A percentile compares a stretch with the other conserved stretches of the same genome.
phyloP scores from a whole-genome alignment of 2,797 vertebrate genomes.

The Tiaroga cobitis region DNA sequence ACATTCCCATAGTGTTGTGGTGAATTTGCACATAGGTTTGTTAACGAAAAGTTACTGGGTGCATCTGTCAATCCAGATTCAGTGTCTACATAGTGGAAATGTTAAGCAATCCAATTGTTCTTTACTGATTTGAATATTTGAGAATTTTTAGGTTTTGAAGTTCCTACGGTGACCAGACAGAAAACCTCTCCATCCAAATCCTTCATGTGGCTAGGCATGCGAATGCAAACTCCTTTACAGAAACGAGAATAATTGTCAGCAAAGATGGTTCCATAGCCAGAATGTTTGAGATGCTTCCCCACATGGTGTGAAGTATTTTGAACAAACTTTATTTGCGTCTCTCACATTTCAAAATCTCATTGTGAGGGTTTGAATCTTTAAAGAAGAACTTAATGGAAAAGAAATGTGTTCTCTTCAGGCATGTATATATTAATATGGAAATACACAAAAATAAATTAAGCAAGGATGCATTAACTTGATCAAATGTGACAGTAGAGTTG shows the following conservation, averaged over 20 bases:
- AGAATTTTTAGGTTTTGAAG: neutral
- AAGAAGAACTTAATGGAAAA: neutral
- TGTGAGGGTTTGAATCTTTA: neutral
- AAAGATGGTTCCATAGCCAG: neutral
- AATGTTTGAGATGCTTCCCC: constrained; percentile 30
- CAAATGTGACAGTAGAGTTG: too few relatives aligned
- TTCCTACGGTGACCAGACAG: neutral
- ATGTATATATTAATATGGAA: neutral
- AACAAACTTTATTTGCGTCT: constrained; percentile 48
- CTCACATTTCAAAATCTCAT: constrained; percentile 37
- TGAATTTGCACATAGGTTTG: constrained; percentile 9
- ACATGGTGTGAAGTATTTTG: constrained; percentile 38
- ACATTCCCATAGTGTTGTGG: constrained; percentile 13
- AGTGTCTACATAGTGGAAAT: neutral
- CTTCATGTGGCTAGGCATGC: neutral
- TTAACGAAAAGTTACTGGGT: neutral
- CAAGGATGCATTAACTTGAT: neutral
- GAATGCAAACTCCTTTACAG: neutral
- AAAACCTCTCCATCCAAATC: constrained; percentile 8
- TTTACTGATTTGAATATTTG: constrained; percentile 8
- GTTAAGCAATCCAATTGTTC: neutral
- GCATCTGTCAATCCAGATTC: constrained; percentile 16
- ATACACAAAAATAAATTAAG: neutral
- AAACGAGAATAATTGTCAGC: neutral
- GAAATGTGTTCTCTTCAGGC: neutral